These are phyloP conservation scores for Semotilus atromaculatus DNA, from an alignment of 2,797 vertebrate genomes.

Conservation along the genomic window DNA sequence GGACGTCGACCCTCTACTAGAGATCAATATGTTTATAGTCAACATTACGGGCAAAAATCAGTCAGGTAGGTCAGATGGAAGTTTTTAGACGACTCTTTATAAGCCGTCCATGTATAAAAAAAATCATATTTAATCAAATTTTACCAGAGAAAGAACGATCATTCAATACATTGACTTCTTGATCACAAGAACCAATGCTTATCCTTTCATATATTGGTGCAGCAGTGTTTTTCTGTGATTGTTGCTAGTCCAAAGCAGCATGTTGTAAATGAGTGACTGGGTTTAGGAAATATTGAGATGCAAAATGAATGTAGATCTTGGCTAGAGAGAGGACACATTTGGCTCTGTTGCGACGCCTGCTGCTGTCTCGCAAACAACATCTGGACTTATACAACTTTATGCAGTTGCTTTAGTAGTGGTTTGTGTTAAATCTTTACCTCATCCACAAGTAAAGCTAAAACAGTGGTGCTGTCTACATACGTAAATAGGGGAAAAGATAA, in stretches of 20 bases:
- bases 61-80: conserved; percentile 81
- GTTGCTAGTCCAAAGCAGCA: conserved; percentile 28
- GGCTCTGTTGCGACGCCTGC: conserved; percentile 12
- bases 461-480: background rate
- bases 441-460: conserved; percentile 25
- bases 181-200: background rate
- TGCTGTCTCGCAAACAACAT: conserved; percentile 38
- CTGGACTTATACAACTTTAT: background rate
- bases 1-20: conserved; percentile 60
- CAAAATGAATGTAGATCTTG: conserved; percentile 42
- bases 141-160: background rate
- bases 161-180: conserved; percentile 1
- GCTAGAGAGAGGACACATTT: conserved; percentile 27
- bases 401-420: conserved; percentile 3
- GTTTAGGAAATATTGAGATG: conserved; percentile 23
- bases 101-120: background rate
- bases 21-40: conserved; percentile 82
- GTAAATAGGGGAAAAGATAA: background rate
- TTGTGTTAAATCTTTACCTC: conserved; percentile 33
- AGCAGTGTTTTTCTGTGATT: conserved; percentile 1
- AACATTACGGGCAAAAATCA: conserved; percentile 77
- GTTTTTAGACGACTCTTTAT: background rate
- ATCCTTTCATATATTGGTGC: conserved; percentile 1
- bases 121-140: background rate
- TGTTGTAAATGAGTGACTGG: conserved; percentile 18